A percentile compares a stretch with the other conserved stretches of the same genome.
Conservation (phyloP, 2,797 vertebrate genomes). For the Trichosurus vulpecula region DNA sequence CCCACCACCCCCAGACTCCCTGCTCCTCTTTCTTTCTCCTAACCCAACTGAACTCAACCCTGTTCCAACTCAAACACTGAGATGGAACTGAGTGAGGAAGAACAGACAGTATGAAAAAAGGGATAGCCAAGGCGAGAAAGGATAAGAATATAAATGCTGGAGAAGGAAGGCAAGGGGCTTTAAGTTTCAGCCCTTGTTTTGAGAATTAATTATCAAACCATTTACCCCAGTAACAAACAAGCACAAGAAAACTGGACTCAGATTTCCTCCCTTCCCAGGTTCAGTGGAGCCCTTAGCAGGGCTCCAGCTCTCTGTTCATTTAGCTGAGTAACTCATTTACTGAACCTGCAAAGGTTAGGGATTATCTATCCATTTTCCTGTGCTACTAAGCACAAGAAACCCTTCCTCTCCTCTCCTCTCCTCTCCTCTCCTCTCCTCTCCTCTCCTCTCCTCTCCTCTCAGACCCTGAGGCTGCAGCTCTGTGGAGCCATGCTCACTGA, state of each 20-base stretch:
- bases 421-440: no score
- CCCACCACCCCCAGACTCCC: background rate
- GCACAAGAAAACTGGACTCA: background rate
- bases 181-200: background rate
- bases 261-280: background rate
- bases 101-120: background rate
- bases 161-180: background rate
- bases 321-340: background rate
- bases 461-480: no score
- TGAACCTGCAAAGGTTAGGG: background rate
- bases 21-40: background rate
- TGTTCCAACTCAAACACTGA: background rate
- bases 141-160: no score
- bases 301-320: background rate
- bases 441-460: no score
- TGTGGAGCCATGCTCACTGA: background rate
- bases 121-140: background rate
- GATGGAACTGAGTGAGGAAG: background rate
- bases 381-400: background rate
- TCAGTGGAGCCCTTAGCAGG: background rate
- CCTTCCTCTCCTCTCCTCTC: no score
- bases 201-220: background rate
- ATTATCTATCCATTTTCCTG: background rate
- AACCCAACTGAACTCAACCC: background rate
- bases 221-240: constrained; percentile 1